Evolutionary conservation across 2,113 vertebrate species (phyloP), one percentile per base, ranked within the genome.

Genomic region (Lophochroa leadbeateri): DNA sequence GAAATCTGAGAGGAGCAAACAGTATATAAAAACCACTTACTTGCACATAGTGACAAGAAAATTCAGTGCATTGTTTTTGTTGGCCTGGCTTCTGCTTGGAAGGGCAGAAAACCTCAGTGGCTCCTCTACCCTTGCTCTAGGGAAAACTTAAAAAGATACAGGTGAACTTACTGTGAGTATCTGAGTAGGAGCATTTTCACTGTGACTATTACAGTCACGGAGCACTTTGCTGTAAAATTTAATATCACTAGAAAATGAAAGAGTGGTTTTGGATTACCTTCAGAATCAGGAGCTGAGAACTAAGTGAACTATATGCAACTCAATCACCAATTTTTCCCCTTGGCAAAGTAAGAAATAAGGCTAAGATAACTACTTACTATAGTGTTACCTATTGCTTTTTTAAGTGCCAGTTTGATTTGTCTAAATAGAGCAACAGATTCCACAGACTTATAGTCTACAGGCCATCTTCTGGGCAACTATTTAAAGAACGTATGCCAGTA

Each of bases 381-480:
- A 72, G 39, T 18, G n/a, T 58, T 58, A 23, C 33, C 57, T 58
- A 58, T n/a, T 82, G 58, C 16, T 79, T 83, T 91, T 88, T 85
- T 6, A 82, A 69, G 35, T 31, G 46, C 10, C 5, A 7, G 35
- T 60, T 58, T 60, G 37, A 37, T 91, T 96, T 91, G 64, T 41
- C 25, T 95, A 93, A 90, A 27, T 35, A 93, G 65, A 94, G 46
- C 49, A 93, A 92, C 13, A 84, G 79, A 23, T n/a, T 23, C 33
- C 55, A 23, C 55, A 58, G 57, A 93, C 86, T 96, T 75, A 98
- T 97, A 96, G 94, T 97, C 96, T 98, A 92, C 49, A 90, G 86
- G 46, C 96, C 94, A 96, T 92, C 96, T 96, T 96, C 82, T 87
- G 76, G 93, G 55, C 46, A 94, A 67, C 41, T 18, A 47, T 92